These are phyloP conservation scores for Hydrolagus colliei DNA, from an alignment of 2,797 vertebrate genomes.

Conservation along the genomic window DNA sequence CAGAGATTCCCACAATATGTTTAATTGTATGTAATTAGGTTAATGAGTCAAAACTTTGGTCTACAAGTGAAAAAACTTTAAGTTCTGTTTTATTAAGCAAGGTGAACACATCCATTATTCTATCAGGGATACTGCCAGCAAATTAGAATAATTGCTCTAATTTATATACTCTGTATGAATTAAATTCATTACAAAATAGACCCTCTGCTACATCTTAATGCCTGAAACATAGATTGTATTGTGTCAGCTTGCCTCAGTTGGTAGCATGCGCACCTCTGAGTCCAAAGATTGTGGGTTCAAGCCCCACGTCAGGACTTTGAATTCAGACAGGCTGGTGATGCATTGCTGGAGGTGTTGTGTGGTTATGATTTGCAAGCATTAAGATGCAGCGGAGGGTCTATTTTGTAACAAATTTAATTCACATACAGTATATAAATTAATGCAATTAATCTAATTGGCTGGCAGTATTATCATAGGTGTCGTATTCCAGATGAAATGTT, in stretches of 20 bases:
- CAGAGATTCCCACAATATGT: neutral
- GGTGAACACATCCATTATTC: neutral
- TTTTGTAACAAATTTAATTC: conserved; percentile 8
- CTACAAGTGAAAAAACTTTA: neutral
- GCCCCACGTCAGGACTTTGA: no score
- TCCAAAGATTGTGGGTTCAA: no score
- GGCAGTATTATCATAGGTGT: neutral
- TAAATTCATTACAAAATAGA: conserved; percentile 16
- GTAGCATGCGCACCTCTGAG: no score
- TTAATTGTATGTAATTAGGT: conserved; percentile 8
- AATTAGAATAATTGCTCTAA: conserved; percentile 25
- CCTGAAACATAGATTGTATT: neutral
- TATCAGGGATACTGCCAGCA: neutral
- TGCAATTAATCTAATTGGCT: conserved; percentile 18
- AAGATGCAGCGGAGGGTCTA: neutral
- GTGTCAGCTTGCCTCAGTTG: no score
- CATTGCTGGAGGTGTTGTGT: no score
- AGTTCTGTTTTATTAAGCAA: neutral
- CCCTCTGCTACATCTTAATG: neutral
- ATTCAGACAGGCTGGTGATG: no score
- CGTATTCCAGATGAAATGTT: no score
- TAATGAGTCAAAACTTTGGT: neutral
- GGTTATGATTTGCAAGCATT: neutral
- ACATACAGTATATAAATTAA: neutral
- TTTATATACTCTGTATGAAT: neutral